Percentiles rank a stretch among this genome's conserved stretches.
phyloP scores from a whole-genome alignment of 2,888 invertebrate species.

The Imbricaverruca yamaguchii region DNA sequence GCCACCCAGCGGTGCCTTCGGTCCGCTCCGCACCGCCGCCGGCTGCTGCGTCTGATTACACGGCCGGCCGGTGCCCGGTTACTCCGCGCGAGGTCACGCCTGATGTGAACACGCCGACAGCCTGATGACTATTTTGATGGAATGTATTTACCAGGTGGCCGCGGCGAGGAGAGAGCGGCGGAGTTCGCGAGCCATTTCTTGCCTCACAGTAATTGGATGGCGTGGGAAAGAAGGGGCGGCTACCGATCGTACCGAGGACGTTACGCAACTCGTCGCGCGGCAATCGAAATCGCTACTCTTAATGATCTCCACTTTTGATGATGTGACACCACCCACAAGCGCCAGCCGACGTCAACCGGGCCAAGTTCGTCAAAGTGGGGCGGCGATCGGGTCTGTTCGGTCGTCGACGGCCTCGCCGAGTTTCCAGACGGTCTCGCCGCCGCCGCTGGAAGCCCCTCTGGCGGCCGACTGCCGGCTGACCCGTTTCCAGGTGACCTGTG shows the following conservation, averaged over 20 bases:
- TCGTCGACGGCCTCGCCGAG: no score
- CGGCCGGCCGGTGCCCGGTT: no score
- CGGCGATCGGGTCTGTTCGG: no score
- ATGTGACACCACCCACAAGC: background rate
- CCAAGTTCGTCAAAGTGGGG: no score
- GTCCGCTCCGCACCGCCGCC: no score
- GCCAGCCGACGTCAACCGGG: no score
- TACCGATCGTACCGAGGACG: background rate
- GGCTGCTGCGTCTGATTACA: no score
- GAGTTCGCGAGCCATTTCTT: background rate
- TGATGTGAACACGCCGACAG: background rate
- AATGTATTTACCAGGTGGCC: background rate
- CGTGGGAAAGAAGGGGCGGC: background rate
- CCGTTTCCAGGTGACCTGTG: no score
- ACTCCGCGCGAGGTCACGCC: background rate
- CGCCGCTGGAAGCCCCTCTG: no score
- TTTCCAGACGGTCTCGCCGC: no score
- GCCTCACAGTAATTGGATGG: background rate
- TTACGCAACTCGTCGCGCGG: background rate
- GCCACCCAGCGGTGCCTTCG: no score
- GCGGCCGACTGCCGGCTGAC: no score
- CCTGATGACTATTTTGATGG: background rate
- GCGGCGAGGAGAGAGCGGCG: background rate
- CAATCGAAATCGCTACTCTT: background rate
- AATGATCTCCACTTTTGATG: background rate